Conservation (phyloP, 2,797 vertebrate genomes). For the Chaunax sp. region DNA sequence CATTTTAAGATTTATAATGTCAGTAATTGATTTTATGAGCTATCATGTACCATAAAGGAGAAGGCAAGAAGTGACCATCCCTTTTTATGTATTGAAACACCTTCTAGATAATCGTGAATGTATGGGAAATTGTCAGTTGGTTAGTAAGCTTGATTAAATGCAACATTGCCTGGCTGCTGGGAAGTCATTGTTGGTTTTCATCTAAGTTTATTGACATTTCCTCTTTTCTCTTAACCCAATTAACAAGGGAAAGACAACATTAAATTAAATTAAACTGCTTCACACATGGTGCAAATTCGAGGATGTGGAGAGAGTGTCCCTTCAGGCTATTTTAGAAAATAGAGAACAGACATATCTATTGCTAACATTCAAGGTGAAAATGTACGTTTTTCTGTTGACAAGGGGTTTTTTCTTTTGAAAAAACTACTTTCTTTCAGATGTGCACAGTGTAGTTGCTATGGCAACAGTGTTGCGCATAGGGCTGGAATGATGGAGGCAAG, state of each 20-base stretch:
- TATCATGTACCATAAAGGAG: slow-evolving; percentile 10
- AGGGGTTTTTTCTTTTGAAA: slow-evolving; percentile 23
- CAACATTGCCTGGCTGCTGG: slow-evolving; percentile 46
- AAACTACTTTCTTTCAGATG: slow-evolving; percentile 45
- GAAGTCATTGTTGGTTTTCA: slow-evolving; percentile 31
- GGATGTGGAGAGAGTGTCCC: slow-evolving; percentile 5
- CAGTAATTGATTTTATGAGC: slow-evolving; percentile 13
- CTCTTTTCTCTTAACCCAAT: slow-evolving; percentile 38
- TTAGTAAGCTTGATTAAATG: slow-evolving; percentile 58
- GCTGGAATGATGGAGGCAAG: slow-evolving; percentile 29
- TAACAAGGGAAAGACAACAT: slow-evolving; percentile 5
- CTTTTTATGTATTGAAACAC: slow-evolving; percentile 3
- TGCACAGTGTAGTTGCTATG: slow-evolving; percentile 59
- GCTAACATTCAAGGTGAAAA: slow-evolving; percentile 14
- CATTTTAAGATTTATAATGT: slow-evolving; percentile 25
- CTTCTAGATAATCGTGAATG: slow-evolving; percentile 50
- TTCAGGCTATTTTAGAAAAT: background rate
- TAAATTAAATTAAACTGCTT: slow-evolving; percentile 23
- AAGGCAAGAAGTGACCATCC: slow-evolving; percentile 6
- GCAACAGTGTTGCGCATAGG: slow-evolving; percentile 55
- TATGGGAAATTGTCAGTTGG: slow-evolving; percentile 44
- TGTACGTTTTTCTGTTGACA: slow-evolving; percentile 21
- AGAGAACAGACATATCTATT: background rate
- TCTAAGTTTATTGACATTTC: slow-evolving; percentile 50
- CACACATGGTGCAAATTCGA: slow-evolving; percentile 3